Conservation (phyloP, 2,888 invertebrate species). For the Diachrysia chrysitis region DNA sequence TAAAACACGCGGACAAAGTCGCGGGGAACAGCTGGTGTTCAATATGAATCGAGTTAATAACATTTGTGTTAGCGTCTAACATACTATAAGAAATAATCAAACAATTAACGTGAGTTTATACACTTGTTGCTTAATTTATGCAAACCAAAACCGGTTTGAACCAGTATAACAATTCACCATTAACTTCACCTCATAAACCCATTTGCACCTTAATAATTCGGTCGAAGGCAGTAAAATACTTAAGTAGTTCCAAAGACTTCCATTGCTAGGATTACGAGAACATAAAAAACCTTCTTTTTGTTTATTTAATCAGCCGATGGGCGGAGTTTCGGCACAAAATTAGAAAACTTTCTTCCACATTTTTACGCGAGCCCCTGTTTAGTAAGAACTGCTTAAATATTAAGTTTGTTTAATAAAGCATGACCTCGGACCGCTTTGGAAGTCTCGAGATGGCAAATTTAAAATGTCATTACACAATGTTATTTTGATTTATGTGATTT, state of each 20-base stretch:
- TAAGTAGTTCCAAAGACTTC: constrained; percentile 43
- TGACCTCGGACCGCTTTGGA: constrained; percentile 51
- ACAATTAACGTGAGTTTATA: too few species aligned
- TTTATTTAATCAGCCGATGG: constrained; percentile 61
- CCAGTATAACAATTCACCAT: constrained; percentile 2
- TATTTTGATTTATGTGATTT: constrained; percentile 23
- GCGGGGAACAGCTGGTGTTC: too few species aligned
- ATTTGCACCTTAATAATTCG: constrained; percentile 29
- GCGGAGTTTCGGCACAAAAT: constrained; percentile 65
- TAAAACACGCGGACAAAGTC: too few species aligned
- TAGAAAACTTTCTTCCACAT: constrained; percentile 73
- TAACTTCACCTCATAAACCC: constrained; percentile 21
- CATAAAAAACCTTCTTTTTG: constrained; percentile 49
- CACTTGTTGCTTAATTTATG: neutral
- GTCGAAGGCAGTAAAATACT: constrained; percentile 38
- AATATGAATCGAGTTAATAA: too few species aligned
- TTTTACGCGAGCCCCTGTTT: constrained; percentile 55
- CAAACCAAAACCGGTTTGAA: neutral
- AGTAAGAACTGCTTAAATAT: constrained; percentile 75
- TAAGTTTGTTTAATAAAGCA: constrained; percentile 71
- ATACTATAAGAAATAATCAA: too few species aligned
- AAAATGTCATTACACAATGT: constrained; percentile 37
- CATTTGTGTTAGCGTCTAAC: too few species aligned
- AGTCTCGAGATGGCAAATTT: constrained; percentile 45
- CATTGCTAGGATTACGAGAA: constrained; percentile 37